phyloP scores from a whole-genome alignment of 2,888 invertebrate species.

The Calephelis perditalis region DNA sequence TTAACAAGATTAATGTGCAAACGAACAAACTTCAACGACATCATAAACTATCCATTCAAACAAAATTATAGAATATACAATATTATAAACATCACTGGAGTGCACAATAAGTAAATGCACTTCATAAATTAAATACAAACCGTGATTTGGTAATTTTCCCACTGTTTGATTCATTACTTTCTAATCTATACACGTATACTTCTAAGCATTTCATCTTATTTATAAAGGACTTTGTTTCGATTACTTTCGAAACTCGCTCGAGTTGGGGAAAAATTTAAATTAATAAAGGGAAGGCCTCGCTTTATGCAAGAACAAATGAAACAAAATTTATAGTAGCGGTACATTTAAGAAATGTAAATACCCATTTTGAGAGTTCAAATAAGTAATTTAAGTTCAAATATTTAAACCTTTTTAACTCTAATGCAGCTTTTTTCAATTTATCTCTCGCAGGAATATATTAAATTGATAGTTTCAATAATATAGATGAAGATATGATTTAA shows the following conservation, averaged over 20 bases:
- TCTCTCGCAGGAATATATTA: too few species aligned
- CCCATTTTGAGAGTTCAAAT: too few species aligned
- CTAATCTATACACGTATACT: slow-evolving; percentile 30
- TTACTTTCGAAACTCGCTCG: not conserved
- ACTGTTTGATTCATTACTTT: slow-evolving; percentile 31
- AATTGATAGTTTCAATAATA: too few species aligned
- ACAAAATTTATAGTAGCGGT: not conserved
- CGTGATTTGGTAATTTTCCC: slow-evolving; percentile 58
- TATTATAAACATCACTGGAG: slow-evolving; percentile 43
- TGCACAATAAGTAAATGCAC: slow-evolving; percentile 39
- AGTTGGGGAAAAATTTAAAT: slow-evolving; percentile 2
- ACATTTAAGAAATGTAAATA: not conserved
- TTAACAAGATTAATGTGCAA: slow-evolving; percentile 68
- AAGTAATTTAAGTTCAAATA: too few species aligned
- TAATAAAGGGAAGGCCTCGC: not conserved
- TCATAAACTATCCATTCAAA: slow-evolving; percentile 72
- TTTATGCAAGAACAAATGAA: slow-evolving; percentile 8
- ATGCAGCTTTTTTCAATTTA: too few species aligned
- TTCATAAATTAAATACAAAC: slow-evolving; percentile 37
- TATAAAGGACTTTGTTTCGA: slow-evolving; percentile 12
- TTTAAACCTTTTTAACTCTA: too few species aligned
- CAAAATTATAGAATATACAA: slow-evolving; percentile 61
- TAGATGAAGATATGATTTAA: too few species aligned
- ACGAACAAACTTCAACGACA: slow-evolving; percentile 67
- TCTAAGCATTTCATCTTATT: slow-evolving; percentile 23